These are phyloP conservation scores for Pseudocheirus occidentalis DNA, from an alignment of 2,797 vertebrate species.

Conservation along the genomic window DNA sequence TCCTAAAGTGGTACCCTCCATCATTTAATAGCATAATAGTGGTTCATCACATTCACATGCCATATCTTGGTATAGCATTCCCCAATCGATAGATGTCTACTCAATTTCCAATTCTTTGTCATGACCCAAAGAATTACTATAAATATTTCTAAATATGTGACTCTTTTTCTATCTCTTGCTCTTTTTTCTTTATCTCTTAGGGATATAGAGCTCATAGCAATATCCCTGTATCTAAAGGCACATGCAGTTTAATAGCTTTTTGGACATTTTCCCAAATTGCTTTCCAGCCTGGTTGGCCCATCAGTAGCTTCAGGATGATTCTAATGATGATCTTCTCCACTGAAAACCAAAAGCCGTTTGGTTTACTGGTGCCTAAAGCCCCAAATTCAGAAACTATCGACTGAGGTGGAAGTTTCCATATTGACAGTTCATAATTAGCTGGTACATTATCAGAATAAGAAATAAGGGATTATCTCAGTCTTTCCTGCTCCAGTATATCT, in stretches of 20 bases:
- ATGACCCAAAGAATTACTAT: background rate
- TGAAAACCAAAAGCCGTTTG: background rate
- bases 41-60: background rate
- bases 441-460: background rate
- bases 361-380: background rate
- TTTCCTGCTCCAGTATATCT: background rate
- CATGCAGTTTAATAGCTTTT: background rate
- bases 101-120: background rate
- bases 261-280: background rate
- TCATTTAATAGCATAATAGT: background rate
- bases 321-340: background rate
- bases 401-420: background rate
- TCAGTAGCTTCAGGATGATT: background rate
- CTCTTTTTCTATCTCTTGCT: too few relatives aligned
- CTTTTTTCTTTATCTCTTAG: background rate
- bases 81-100: background rate
- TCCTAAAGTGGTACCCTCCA: background rate
- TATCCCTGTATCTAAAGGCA: background rate
- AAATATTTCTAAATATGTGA: background rate
- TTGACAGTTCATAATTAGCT: background rate
- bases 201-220: background rate
- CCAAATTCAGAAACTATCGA: background rate
- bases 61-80: background rate
- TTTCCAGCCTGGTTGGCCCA: background rate
- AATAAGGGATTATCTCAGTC: background rate